Evolutionary conservation across 2,797 vertebrate genomes (phyloP), one percentile per base, ranked within the genome.

Genomic region (Odontamblyopus lacepedii): DNA sequence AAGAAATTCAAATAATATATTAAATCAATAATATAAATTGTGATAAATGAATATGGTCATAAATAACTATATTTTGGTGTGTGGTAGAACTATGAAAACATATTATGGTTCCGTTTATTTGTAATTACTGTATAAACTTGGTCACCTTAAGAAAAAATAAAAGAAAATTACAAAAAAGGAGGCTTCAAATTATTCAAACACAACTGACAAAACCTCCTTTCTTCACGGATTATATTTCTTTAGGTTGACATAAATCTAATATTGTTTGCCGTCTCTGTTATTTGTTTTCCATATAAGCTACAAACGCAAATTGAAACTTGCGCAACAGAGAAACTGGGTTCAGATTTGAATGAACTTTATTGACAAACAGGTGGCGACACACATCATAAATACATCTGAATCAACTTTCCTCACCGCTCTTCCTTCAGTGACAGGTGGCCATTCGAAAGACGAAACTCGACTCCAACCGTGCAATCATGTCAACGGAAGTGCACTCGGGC

Each of bases 401-500:
- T 30, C 18, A 30, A 60, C 27, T 26, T 71, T 68, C 62, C 77
- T 30, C 55, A 26, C 3, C 0, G 26, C 70, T 35, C 78, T 77
- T 68, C 57, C 69, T 72, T 75, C 63, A 68, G 55, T 73, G 66
- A 84, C 80, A 84, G 80, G 5, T 11, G 9, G 72, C 72, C 76
- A 77, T 67, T 78, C 82, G 79, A 81, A 23, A 23, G 77, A 83
- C 77, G 81, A 90, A 80, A 86, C 74, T 78, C 75, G 60, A 59
- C 71, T 72, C 70, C 75, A 82, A 82, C 69, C 60, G 57, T 86
- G 78, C 78, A 85, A 85, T 87, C 81, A 85, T 80, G 78, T 85
- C 66, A 71, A 68, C 63, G 63, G 80, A 65, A 53, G 61, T 53
- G 57, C 55, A 76, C 9, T 1, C 66, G 69, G 71, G 66, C 67